Evolutionary conservation across 2,888 invertebrate genomes (phyloP).

Genomic region (Cotesia congregata): DNA sequence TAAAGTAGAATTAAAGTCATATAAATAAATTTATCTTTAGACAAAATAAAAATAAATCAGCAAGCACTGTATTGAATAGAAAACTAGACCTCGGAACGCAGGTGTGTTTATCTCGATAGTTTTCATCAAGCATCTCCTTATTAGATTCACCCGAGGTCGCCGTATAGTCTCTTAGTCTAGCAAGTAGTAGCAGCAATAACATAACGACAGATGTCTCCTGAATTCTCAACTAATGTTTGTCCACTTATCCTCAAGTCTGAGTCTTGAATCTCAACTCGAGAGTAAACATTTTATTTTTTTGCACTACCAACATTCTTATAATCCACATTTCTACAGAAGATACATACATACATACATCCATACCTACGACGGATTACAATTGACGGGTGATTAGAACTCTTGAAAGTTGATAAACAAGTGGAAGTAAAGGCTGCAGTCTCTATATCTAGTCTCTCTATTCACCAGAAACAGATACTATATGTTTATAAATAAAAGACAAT

Average conservation of each 20-base stretch:
- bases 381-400: constrained; percentile 30
- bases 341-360: neutral
- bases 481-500: neutral
- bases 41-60: neutral
- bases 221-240: constrained; percentile 1
- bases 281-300: no score
- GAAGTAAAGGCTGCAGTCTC: neutral
- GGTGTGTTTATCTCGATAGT: neutral
- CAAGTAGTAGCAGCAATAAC: neutral
- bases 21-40: constrained; percentile 6
- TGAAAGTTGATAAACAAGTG: constrained; percentile 20
- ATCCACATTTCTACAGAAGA: neutral
- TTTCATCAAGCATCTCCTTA: constrained; percentile 8
- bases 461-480: neutral
- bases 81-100: neutral
- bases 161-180: neutral
- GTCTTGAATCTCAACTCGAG: no score
- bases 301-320: no score
- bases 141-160: neutral
- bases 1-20: no score
- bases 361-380: neutral
- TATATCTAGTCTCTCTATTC: neutral
- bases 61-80: neutral
- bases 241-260: neutral
- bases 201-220: constrained; percentile 14